Base-by-base conservation (phyloP, 2,888 invertebrate genomes). In the Epicampocera succincta region DNA sequence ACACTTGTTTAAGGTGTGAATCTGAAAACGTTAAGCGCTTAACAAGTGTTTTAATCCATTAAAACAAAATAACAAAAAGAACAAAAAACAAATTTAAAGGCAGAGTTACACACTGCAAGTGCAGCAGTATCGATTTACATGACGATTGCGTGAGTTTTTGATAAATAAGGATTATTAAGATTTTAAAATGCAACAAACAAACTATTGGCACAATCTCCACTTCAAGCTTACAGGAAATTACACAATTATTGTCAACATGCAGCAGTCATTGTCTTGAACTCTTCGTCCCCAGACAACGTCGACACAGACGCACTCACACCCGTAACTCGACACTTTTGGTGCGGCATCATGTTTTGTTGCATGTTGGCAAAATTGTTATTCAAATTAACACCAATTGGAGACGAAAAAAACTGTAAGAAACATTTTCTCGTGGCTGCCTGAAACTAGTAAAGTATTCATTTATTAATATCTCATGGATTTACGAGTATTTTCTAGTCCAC, bases 181-280 rank as follows among this genome's bases (percentile, higher is more conserved):
- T 50, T 68, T 75, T 44, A 11, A 48, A 58, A 29, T 58, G 52
- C 61, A 52, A 48, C 54, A 68, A 52, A 52, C 17, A 54, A 65
- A 65, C 17, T 48, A 13, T 40, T 66, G 38, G 29, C 12, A 46
- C 25, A 61, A 72, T 66, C 66, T 74, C 56, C 65, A 8, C 17
- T 19, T 42, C 25, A 56, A 29, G 46, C 48, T 42, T 65, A 40
- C 60, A 74, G 81, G 68, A 82, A 81, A 81, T 81, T 81, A 63
- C 77, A 77, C 81, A 81, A 81, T 81, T 81, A 81, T 81, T 81
- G 72, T 77, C 58, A 77, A 77, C 73, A 71, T 58, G 46, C 48
- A 29, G 33, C 48, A 29, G 33, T 66, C 40, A 48, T 50, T 72
- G 40, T 72, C 3, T 54, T 33, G 58, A 17, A 56, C 17, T 19